Percentiles rank a stretch among this genome's conserved stretches.
phyloP scores from a whole-genome alignment of 2,113 vertebrate genomes.

The Pristiophorus japonicus region DNA sequence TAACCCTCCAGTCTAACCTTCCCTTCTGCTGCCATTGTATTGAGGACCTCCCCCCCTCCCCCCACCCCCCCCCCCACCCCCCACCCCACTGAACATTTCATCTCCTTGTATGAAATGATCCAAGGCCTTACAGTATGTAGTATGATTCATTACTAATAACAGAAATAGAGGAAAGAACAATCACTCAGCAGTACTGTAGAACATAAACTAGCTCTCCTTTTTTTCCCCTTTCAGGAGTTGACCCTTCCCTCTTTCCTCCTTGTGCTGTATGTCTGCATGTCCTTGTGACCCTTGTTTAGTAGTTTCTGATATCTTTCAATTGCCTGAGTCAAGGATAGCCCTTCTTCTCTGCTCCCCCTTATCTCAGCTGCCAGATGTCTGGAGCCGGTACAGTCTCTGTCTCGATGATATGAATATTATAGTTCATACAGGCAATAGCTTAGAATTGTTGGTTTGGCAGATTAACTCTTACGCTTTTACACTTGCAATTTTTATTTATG shows the following conservation, averaged over 20 bases:
- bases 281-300: slow-evolving; percentile 60
- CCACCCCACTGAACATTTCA: slow-evolving; percentile 67
- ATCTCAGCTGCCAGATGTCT: slow-evolving; percentile 47
- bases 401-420: slow-evolving; percentile 51
- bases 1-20: slow-evolving; percentile 42
- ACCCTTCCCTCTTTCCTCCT: slow-evolving; percentile 49
- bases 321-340: slow-evolving; percentile 59
- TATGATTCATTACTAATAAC: slow-evolving; percentile 64
- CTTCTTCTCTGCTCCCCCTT: slow-evolving; percentile 40
- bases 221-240: slow-evolving; percentile 47
- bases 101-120: slow-evolving; percentile 69
- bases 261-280: slow-evolving; percentile 46
- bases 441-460: slow-evolving; percentile 44
- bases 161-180: neutral
- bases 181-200: neutral
- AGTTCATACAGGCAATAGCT: slow-evolving; percentile 45
- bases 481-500: slow-evolving; percentile 12
- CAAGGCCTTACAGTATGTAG: slow-evolving; percentile 83
- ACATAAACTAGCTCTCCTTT: slow-evolving; percentile 45
- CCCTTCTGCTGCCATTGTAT: slow-evolving; percentile 95
- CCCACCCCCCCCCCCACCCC: no score
- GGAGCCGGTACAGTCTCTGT: slow-evolving; percentile 45
- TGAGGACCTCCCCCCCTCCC: slow-evolving; percentile 70
- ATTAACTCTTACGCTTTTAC: slow-evolving; percentile 39
- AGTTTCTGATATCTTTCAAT: slow-evolving; percentile 61